A percentile compares a stretch with the other conserved stretches of the same genome.
phyloP scores from a whole-genome alignment of 2,888 invertebrate species.

The Mamestra brassicae region DNA sequence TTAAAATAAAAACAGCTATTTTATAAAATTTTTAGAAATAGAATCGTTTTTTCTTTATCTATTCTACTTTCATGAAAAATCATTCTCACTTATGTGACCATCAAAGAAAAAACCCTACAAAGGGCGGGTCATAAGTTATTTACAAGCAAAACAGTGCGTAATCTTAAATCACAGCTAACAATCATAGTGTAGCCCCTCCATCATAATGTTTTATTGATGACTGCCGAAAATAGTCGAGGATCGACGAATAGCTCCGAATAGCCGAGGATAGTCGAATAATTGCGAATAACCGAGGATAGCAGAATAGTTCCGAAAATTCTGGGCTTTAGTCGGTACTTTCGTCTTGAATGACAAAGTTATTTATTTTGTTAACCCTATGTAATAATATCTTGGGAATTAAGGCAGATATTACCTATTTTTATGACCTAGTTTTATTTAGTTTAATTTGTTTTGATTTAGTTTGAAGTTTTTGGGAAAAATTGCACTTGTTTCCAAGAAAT shows the following conservation, averaged over 20 bases:
- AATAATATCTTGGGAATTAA: too few relatives aligned
- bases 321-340: conserved; percentile 10
- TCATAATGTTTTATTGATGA: conserved; percentile 59
- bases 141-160: conserved; percentile 16
- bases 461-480: too few relatives aligned
- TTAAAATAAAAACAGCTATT: too few relatives aligned
- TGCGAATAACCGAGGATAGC: conserved; percentile 12
- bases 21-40: too few relatives aligned
- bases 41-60: too few relatives aligned
- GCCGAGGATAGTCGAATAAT: conserved; percentile 8
- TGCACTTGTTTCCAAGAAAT: too few relatives aligned
- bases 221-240: conserved; percentile 4
- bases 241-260: conserved; percentile 8
- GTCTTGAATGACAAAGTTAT: conserved; percentile 31
- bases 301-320: conserved; percentile 9
- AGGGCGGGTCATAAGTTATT: background rate
- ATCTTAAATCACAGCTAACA: conserved; percentile 35
- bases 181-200: conserved; percentile 9
- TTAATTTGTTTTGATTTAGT: too few relatives aligned
- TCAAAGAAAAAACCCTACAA: conserved; percentile 6
- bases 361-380: conserved; percentile 29
- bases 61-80: background rate
- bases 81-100: background rate
- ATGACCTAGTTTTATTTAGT: too few relatives aligned
- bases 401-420: too few relatives aligned